Conservation (phyloP, 2,797 vertebrate genomes). For the Xyrichtys novacula region DNA sequence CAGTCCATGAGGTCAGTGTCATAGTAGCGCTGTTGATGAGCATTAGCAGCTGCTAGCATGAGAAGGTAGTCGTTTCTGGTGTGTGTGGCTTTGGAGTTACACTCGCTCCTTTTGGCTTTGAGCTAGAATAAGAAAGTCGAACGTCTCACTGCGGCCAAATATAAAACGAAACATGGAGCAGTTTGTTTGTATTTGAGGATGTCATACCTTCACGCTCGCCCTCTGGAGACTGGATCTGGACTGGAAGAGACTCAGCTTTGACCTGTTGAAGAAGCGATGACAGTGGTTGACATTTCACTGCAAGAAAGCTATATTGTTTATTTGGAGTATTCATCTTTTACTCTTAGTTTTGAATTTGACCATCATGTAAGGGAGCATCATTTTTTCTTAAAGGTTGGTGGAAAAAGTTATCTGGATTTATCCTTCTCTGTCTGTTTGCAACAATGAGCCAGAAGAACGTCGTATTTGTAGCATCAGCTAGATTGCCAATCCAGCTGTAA, state of each 20-base stretch:
- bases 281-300: too few species aligned
- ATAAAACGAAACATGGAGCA: background rate
- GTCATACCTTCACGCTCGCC: slow-evolving; percentile 94
- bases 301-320: background rate
- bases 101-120: slow-evolving; percentile 95
- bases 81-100: slow-evolving; percentile 94
- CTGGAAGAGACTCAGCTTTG: slow-evolving; percentile 97
- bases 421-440: background rate
- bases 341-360: background rate
- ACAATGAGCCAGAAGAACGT: background rate
- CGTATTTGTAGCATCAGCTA: slow-evolving; percentile 7
- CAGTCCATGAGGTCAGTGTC: slow-evolving; percentile 93
- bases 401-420: background rate
- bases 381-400: too few species aligned
- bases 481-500: slow-evolving; percentile 2
- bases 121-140: slow-evolving; percentile 81
- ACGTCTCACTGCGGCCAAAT: background rate
- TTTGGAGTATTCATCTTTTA: background rate
- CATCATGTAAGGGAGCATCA: too few species aligned
- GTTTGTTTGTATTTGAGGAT: background rate
- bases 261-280: slow-evolving; percentile 79
- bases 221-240: slow-evolving; percentile 98
- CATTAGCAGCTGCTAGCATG: slow-evolving; percentile 93
- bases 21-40: slow-evolving; percentile 96
- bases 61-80: slow-evolving; percentile 97